Evolutionary conservation across 1,140 invertebrate species (phyloP).

Genomic region (Trichonephila inaurata): DNA sequence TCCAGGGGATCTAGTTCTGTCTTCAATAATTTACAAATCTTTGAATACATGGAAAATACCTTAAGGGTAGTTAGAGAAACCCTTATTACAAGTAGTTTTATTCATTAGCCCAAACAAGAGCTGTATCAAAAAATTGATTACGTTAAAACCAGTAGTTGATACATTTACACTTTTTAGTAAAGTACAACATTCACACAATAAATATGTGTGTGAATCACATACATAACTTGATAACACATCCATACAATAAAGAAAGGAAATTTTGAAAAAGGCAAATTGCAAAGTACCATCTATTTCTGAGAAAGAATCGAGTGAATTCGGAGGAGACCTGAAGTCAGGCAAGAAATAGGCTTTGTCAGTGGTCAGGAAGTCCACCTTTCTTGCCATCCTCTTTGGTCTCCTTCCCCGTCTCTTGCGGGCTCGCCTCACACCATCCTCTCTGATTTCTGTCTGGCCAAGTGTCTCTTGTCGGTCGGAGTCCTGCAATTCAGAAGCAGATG

Average conservation of each 20-base stretch:
- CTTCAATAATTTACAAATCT: too few species aligned
- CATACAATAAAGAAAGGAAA: background rate
- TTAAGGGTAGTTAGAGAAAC: too few species aligned
- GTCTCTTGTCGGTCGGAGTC: background rate
- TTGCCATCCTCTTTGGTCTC: slow-evolving; percentile 9
- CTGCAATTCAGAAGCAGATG: slow-evolving; percentile 32
- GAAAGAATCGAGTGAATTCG: background rate
- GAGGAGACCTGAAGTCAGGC: background rate
- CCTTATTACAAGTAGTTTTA: too few species aligned
- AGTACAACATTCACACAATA: too few species aligned
- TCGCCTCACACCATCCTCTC: background rate
- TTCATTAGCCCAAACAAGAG: too few species aligned
- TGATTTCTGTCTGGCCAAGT: background rate
- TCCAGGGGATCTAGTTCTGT: too few species aligned
- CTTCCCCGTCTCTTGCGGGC: slow-evolving; percentile 13
- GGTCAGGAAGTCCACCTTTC: slow-evolving; percentile 42
- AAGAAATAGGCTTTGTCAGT: slow-evolving; percentile 58
- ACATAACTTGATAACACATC: too few species aligned
- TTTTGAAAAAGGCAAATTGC: background rate
- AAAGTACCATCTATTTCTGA: slow-evolving; percentile 60
- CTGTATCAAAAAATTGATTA: too few species aligned
- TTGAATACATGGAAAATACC: too few species aligned
- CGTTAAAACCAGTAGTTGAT: too few species aligned
- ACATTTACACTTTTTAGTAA: too few species aligned
- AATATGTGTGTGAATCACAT: too few species aligned